Percentiles rank a stretch among this genome's conserved stretches.
Evolutionary conservation across 2,797 vertebrate species (phyloP).

Genomic region (Sparus aurata): DNA sequence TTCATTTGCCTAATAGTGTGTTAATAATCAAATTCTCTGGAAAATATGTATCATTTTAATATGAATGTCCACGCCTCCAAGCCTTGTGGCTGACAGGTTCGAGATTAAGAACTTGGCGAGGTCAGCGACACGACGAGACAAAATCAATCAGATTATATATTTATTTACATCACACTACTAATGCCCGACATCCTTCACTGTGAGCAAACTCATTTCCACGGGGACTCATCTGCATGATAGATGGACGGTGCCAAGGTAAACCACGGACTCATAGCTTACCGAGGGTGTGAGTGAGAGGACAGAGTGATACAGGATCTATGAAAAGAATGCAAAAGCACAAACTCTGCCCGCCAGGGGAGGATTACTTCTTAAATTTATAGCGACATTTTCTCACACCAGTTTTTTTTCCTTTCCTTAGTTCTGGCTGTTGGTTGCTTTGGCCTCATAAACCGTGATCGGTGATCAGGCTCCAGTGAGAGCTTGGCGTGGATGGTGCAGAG

Average conservation of each 20-base stretch:
- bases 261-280: conserved; percentile 19
- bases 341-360: not conserved
- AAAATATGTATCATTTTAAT: not conserved
- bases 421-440: conserved; percentile 3
- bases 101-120: conserved; percentile 21
- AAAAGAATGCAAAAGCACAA: conserved; percentile 32
- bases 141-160: conserved; percentile 57
- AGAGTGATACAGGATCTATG: conserved; percentile 24
- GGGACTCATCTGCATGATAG: conserved; percentile 36
- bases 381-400: not conserved
- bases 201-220: conserved; percentile 27
- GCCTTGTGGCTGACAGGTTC: not conserved
- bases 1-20: not conserved
- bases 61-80: not conserved
- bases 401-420: too few relatives aligned
- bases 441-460: conserved; percentile 4
- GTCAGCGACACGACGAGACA: conserved; percentile 3
- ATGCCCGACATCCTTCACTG: conserved; percentile 37
- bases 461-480: not conserved
- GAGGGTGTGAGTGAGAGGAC: conserved; percentile 10
- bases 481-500: not conserved
- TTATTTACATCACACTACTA: conserved; percentile 41
- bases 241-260: conserved; percentile 42
- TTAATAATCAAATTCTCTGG: not conserved
- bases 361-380: conserved; percentile 8